These are phyloP conservation scores for Pocillopora meandrina DNA, from an alignment of 92 coral and sea anemone genomes.

Conservation along the genomic window DNA sequence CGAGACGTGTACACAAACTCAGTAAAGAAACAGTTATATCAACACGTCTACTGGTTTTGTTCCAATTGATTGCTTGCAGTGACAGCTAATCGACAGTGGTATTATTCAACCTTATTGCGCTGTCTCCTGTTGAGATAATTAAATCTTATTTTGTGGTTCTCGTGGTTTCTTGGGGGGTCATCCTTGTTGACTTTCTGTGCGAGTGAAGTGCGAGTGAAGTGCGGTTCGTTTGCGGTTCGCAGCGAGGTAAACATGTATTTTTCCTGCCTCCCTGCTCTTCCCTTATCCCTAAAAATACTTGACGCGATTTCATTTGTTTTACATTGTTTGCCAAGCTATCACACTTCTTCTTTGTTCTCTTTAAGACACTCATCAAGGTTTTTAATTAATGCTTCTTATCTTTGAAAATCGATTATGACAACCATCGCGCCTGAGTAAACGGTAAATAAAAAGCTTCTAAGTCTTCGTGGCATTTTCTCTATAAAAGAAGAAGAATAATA, in stretches of 20 bases:
- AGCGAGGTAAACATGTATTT: neutral
- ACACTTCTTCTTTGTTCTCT: constrained; percentile 28
- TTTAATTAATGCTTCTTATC: constrained; percentile 32
- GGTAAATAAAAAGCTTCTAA: neutral
- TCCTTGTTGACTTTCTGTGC: neutral
- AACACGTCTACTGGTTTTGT: constrained; percentile 33
- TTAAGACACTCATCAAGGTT: constrained; percentile 18
- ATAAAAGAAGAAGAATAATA: neutral
- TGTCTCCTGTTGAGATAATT: constrained; percentile 30
- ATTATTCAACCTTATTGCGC: constrained; percentile 20
- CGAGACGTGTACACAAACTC: constrained; percentile 19
- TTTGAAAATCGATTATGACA: constrained; percentile 22
- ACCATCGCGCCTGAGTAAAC: neutral
- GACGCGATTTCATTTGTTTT: constrained; percentile 22
- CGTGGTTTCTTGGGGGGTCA: neutral
- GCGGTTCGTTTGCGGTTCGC: neutral
- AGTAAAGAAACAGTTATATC: constrained; percentile 41
- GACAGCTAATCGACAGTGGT: constrained; percentile 36
- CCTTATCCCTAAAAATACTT: neutral
- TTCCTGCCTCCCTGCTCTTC: neutral
- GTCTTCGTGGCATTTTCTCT: neutral
- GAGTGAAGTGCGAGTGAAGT: constrained; percentile 5
- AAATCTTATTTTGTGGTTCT: constrained; percentile 17
- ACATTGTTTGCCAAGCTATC: constrained; percentile 13
- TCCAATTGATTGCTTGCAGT: constrained; percentile 28